Evolutionary conservation across 2,797 vertebrate genomes (phyloP).

Genomic region (Cossypha polioptera): DNA sequence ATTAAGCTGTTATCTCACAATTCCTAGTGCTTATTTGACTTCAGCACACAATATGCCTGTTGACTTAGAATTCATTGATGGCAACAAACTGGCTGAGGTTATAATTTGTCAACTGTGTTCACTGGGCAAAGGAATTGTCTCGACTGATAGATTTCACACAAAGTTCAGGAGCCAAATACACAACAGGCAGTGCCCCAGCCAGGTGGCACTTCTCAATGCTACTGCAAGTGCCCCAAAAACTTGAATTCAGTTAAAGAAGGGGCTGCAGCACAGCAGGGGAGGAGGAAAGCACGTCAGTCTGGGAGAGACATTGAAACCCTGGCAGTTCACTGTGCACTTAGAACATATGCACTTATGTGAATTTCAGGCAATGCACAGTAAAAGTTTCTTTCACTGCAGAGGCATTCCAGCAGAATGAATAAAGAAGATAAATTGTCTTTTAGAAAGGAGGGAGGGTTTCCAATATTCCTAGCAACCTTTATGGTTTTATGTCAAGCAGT

Average conservation of each 20-base stretch:
- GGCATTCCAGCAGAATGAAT: neutral
- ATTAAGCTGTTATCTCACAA: neutral
- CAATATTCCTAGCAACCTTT: neutral
- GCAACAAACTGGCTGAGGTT: neutral
- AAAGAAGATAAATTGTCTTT: conserved; percentile 14
- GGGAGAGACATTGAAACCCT: neutral
- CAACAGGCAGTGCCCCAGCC: neutral
- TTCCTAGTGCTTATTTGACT: neutral
- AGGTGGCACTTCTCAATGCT: neutral
- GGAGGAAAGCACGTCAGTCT: neutral
- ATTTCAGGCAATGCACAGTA: neutral
- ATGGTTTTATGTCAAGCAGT: conserved; percentile 6
- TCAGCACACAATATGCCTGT: neutral
- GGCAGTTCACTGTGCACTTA: neutral
- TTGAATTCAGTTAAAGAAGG: neutral
- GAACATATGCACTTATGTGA: neutral
- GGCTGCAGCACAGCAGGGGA: neutral
- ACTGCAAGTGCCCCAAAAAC: neutral
- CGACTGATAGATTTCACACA: neutral
- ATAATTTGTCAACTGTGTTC: neutral
- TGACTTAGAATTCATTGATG: neutral
- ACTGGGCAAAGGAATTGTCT: neutral
- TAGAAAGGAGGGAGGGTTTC: neutral
- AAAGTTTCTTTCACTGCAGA: conserved; percentile 13
- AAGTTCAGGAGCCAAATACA: neutral